Evolutionary conservation across 2,113 vertebrate genomes (phyloP).

Genomic region (Lepidothrix coronata): DNA sequence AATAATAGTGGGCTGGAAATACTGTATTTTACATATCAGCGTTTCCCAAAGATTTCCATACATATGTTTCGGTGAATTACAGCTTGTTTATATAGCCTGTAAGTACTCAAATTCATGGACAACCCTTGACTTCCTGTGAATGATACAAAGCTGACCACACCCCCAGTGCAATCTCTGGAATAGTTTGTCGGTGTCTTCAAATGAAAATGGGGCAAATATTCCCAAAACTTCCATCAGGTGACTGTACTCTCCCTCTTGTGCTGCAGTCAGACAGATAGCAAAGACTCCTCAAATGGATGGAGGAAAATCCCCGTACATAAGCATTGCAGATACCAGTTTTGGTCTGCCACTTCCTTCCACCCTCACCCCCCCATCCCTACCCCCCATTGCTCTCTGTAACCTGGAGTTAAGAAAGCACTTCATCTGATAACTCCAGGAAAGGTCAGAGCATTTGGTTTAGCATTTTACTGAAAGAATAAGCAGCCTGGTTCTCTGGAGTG

Average conservation of each 20-base stretch:
- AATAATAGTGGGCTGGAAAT: background rate
- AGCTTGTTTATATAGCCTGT: background rate
- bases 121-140: background rate
- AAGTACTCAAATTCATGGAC: background rate
- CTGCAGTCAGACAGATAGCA: background rate
- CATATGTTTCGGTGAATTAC: background rate
- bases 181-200: background rate
- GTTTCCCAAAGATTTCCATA: background rate
- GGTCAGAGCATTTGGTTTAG: conserved; percentile 14
- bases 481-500: conserved; percentile 7
- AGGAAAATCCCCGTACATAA: background rate
- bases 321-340: background rate
- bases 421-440: conserved; percentile 23
- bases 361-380: background rate
- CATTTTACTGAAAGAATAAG: conserved; percentile 35
- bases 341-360: background rate
- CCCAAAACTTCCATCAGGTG: background rate
- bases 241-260: background rate
- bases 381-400: background rate
- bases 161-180: background rate
- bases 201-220: background rate
- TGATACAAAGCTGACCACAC: background rate
- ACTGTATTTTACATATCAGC: background rate
- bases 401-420: background rate
- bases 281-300: background rate